Conservation (phyloP, 1,140 invertebrate genomes). For the Leptonema lineaticorne region DNA sequence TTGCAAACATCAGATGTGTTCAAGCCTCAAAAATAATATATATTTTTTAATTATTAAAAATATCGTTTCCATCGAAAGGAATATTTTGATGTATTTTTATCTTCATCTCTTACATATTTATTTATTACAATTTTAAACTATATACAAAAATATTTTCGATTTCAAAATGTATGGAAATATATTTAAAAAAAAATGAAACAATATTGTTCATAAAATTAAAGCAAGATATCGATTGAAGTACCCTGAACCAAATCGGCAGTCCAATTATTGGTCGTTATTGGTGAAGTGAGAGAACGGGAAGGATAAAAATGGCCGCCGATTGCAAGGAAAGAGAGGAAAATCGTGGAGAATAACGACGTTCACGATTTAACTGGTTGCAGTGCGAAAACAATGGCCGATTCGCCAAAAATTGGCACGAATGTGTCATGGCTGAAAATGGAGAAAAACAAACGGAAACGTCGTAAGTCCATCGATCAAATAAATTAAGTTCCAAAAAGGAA, state of each 20-base stretch:
- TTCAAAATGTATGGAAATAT: no score
- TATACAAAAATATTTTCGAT: no score
- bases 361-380: constrained; percentile 25
- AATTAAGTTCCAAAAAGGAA: no score
- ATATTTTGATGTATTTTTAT: background rate
- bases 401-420: background rate
- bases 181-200: no score
- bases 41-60: background rate
- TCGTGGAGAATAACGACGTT: no score
- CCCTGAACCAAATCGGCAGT: constrained; percentile 10
- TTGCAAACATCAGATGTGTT: background rate
- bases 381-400: constrained; percentile 21
- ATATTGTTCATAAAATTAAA: no score
- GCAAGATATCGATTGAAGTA: background rate
- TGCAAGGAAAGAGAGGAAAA: no score
- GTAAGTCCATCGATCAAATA: no score
- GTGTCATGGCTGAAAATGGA: background rate
- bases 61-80: no score
- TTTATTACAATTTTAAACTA: no score
- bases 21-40: background rate
- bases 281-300: constrained; percentile 20
- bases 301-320: constrained; percentile 16
- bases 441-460: no score
- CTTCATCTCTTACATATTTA: background rate
- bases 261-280: constrained; percentile 30